phyloP scores from a whole-genome alignment of 1,140 invertebrate species.

The Thrips palmi region DNA sequence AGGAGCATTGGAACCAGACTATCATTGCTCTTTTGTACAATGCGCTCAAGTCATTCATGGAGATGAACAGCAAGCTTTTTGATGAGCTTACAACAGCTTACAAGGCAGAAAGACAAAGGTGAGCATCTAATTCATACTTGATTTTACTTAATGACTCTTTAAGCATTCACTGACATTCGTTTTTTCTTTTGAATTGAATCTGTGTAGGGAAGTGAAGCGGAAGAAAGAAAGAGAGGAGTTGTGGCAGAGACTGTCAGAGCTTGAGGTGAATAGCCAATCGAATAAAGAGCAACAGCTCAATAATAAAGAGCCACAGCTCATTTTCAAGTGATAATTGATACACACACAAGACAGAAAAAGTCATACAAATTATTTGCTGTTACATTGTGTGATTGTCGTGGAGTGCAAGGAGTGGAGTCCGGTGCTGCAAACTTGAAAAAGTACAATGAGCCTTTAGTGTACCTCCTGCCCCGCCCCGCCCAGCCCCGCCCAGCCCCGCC shows the following conservation, averaged over 20 bases:
- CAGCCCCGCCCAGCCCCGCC: too few species aligned
- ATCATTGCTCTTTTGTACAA: slow-evolving; percentile 99
- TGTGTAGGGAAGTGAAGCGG: slow-evolving; percentile 75
- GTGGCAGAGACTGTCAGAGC: slow-evolving; percentile 78
- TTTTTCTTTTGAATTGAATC: slow-evolving; percentile 11
- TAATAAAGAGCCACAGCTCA: slow-evolving; percentile 14
- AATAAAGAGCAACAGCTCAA: slow-evolving; percentile 14
- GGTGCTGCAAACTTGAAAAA: too few species aligned
- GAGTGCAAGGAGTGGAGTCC: too few species aligned
- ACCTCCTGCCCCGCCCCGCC: too few species aligned
- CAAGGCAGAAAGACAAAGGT: slow-evolving; percentile 95
- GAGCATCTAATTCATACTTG: slow-evolving; percentile 23
- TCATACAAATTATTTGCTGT: slow-evolving; percentile 8
- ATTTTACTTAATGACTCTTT: background rate
- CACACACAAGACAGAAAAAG: slow-evolving; percentile 10
- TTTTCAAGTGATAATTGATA: slow-evolving; percentile 13
- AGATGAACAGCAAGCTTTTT: slow-evolving; percentile 99
- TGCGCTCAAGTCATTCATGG: slow-evolving; percentile 98
- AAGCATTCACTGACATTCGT: background rate
- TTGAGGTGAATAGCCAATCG: slow-evolving; percentile 39
- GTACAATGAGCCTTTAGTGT: too few species aligned
- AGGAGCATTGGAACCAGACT: slow-evolving; percentile 99
- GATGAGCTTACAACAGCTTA: slow-evolving; percentile 96
- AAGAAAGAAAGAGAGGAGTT: slow-evolving; percentile 87
- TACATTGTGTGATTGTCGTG: background rate